Evolutionary conservation across 2,888 invertebrate species (phyloP), one percentile per base, ranked within the genome.

Genomic region (Pollenia griseotomentosa): DNA sequence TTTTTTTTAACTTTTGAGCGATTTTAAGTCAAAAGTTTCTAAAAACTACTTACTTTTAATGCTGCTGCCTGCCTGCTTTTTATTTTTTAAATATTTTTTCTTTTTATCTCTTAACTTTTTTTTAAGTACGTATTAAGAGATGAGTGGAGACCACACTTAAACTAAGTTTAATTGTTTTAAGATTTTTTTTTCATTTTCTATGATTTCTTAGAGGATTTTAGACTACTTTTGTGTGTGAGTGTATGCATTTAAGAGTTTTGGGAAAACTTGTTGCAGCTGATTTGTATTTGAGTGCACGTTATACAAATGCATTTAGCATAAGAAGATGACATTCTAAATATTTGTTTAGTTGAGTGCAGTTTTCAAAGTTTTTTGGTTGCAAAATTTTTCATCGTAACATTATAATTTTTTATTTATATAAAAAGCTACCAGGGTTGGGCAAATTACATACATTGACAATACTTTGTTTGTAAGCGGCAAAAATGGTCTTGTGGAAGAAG

Each of bases 91-190:
- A 11, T 42, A 5, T 66, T 19, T 12, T 59, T 48, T 23, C 16
- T 44, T 66, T 7, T 44, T 33, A 10, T 46, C 6, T 68, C n/a
- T 14, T 7, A 5, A 61, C 70, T 53, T 42, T 33, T 82, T 68
- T 59, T 70, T 74, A 83, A 77, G 68, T 46, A 59, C n/a, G 70
- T 46, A 75, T 71, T 77, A 63, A 75, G 48, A 73, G 79, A 85
- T 80, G 84, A 85, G 80, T 75, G 16, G 59, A 81, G 66, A 84
- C 87, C 87, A 57, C 84, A 87, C 81, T 84, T 87, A 82, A 81
- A 73, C 78, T 53, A 87, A 84, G 81, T 87, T 87, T 87, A 87
- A 87, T 87, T 87, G 87, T 87, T 87, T 77, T 70, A 51, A 77
- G 48, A 46, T 68, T 66, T 84, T 79, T 23, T 44, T 10, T 48